These are phyloP conservation scores for Cyprinodon diabolis DNA, from an alignment of 2,797 vertebrate species.

Conservation along the genomic window DNA sequence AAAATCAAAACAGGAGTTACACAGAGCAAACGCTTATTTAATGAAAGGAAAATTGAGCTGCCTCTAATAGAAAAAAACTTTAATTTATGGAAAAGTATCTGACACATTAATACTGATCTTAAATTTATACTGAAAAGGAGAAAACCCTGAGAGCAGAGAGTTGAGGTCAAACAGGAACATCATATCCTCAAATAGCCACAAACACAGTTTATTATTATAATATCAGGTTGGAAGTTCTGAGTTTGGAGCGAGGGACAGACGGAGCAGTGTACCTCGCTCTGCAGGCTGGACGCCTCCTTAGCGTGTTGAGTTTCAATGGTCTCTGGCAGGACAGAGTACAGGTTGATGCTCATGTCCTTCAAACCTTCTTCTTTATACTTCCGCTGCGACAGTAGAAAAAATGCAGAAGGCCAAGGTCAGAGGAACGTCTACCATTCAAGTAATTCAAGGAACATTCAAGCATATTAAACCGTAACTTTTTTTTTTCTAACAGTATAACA, in stretches of 20 bases:
- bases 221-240: no score
- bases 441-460: neutral
- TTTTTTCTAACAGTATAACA: neutral
- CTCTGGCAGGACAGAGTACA: slow-evolving; percentile 69
- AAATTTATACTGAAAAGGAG: no score
- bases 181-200: no score
- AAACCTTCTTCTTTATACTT: slow-evolving; percentile 88
- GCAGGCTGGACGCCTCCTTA: slow-evolving; percentile 52
- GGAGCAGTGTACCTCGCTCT: slow-evolving; percentile 59
- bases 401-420: neutral
- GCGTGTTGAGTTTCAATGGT: slow-evolving; percentile 66
- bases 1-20: no score
- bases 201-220: no score
- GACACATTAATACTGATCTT: no score
- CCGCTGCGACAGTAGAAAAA: slow-evolving; percentile 66
- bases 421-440: neutral
- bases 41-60: neutral
- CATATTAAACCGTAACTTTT: neutral
- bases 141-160: neutral
- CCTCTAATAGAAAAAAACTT: neutral
- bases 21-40: neutral
- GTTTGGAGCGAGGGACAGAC: neutral
- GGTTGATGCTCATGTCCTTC: slow-evolving; percentile 64
- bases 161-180: neutral
- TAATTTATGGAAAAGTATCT: neutral